These are phyloP conservation scores for Heterotilapia buettikoferi DNA, from an alignment of 2,113 vertebrate genomes.

Conservation along the genomic window DNA sequence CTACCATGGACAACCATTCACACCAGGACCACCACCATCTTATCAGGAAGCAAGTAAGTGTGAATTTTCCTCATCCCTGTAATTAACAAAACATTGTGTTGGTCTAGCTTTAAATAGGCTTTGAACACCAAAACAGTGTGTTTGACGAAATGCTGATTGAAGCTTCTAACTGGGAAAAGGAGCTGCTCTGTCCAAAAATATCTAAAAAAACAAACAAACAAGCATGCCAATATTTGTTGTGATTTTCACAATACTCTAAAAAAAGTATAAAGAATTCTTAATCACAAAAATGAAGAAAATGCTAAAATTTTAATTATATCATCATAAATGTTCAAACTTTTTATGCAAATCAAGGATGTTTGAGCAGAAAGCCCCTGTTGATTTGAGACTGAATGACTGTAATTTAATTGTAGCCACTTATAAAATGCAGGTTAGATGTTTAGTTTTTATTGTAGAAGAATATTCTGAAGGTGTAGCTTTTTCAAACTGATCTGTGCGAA, in stretches of 20 bases:
- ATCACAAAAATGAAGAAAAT: not conserved
- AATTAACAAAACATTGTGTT: not conserved
- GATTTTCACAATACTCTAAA: not conserved
- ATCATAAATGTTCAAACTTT: not conserved
- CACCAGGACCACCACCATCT: conserved; percentile 74
- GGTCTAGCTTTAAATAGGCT: rapidly evolving
- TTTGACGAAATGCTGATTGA: not conserved
- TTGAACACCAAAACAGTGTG: not conserved
- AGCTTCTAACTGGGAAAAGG: not conserved
- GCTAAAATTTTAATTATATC: not conserved
- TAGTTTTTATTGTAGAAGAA: not conserved
- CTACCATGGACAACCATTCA: conserved; percentile 67
- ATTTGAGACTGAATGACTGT: not conserved
- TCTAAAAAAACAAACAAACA: not conserved
- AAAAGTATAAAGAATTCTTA: not conserved
- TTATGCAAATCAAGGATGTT: rapidly evolving
- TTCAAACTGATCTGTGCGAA: not conserved
- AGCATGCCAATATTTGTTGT: not conserved
- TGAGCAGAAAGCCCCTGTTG: not conserved
- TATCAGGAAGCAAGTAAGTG: conserved; percentile 81
- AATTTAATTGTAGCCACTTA: not conserved
- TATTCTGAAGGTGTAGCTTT: not conserved
- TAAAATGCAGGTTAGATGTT: not conserved
- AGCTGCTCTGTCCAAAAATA: not conserved
- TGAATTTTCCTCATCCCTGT: not conserved